These are phyloP conservation scores for Therioaphis trifolii DNA, from an alignment of 2,888 invertebrate genomes.

Conservation along the genomic window DNA sequence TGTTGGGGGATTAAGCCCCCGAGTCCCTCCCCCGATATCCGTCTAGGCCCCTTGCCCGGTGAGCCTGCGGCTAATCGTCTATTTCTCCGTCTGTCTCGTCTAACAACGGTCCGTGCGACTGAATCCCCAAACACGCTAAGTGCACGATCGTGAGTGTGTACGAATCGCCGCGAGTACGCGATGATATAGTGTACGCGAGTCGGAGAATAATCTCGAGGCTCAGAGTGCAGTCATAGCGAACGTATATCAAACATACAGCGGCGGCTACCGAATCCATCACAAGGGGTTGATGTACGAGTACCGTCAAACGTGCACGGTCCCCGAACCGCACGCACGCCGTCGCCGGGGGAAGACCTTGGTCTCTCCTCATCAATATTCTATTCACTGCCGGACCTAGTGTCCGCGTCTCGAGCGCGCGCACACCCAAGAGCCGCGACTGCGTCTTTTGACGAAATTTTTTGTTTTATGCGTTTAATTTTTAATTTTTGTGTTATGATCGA, in stretches of 20 bases:
- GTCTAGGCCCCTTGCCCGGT: no score
- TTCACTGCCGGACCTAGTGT: conserved; percentile 41
- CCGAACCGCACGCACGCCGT: background rate
- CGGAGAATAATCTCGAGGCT: background rate
- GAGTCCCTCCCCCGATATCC: no score
- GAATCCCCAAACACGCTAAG: no score
- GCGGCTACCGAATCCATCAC: background rate
- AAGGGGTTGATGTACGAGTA: conserved; percentile 31
- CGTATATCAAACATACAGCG: background rate
- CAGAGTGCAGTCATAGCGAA: no score
- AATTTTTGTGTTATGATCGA: conserved; percentile 52
- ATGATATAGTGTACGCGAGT: no score
- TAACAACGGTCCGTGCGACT: no score
- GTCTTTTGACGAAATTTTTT: conserved; percentile 39
- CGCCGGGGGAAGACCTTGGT: no score
- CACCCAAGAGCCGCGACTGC: no score
- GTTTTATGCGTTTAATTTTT: no score
- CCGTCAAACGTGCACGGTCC: conserved; percentile 17
- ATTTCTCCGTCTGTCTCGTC: no score
- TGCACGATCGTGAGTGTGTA: background rate
- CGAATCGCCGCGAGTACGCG: background rate
- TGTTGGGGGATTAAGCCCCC: no score
- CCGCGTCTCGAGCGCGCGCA: conserved; percentile 3
- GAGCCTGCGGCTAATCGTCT: no score
- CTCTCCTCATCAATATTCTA: conserved; percentile 58